Evolutionary conservation across 2,113 vertebrate genomes (phyloP).

Genomic region (Cricetomys ansorgei): DNA sequence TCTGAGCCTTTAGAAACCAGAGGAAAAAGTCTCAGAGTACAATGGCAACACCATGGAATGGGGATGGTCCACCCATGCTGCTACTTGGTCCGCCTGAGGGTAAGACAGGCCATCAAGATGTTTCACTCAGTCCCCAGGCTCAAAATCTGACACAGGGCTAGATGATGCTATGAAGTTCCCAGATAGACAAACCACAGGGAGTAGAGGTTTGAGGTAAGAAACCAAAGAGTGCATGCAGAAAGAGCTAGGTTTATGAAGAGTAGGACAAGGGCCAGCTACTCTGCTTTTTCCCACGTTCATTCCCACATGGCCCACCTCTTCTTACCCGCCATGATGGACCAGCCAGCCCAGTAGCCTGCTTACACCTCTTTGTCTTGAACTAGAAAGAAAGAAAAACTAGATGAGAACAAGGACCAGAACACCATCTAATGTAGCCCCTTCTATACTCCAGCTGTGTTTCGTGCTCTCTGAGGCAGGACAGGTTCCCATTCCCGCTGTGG

Average conservation of each 20-base stretch:
- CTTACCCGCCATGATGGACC: constrained; percentile 86
- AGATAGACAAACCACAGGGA: background rate
- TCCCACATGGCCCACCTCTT: background rate
- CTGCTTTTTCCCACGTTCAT: background rate
- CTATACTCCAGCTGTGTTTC: too few species aligned
- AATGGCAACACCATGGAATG: background rate
- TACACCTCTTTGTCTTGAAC: constrained; percentile 68
- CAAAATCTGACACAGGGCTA: background rate
- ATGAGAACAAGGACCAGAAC: background rate
- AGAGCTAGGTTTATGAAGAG: background rate
- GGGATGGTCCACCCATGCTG: background rate
- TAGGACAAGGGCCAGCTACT: background rate
- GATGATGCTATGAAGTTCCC: background rate
- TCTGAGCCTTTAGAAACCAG: constrained; percentile 11
- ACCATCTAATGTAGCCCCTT: background rate
- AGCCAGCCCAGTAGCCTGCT: background rate
- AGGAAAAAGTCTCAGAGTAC: constrained; percentile 10
- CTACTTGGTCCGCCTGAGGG: background rate
- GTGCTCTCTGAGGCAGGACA: background rate
- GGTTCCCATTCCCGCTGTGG: background rate
- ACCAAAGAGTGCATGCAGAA: background rate
- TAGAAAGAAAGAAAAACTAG: constrained; percentile 73
- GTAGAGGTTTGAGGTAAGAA: background rate
- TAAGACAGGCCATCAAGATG: background rate
- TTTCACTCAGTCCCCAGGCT: background rate